A percentile compares a stretch with the other conserved stretches of the same genome.
phyloP scores from a whole-genome alignment of 2,888 invertebrate species.

The Tachina lurida region DNA sequence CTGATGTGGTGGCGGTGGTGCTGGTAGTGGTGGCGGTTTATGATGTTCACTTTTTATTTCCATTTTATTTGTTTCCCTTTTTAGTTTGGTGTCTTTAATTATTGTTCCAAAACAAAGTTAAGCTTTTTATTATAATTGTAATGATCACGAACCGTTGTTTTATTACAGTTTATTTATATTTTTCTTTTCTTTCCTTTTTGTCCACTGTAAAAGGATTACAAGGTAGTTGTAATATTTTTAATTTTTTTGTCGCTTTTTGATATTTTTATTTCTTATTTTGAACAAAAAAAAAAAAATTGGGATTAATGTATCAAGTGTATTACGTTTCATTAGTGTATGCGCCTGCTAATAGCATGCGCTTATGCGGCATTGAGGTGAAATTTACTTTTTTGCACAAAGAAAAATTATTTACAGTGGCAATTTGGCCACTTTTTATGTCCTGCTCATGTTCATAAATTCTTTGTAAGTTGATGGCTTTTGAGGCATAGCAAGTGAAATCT shows the following conservation, averaged over 20 bases:
- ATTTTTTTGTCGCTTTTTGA: too few relatives aligned
- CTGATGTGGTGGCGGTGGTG: background rate
- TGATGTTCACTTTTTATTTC: constrained; percentile 31
- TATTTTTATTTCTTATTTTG: background rate
- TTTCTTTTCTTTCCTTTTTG: background rate
- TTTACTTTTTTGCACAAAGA: constrained; percentile 37
- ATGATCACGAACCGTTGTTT: constrained; percentile 66
- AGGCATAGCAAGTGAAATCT: too few relatives aligned
- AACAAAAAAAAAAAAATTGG: background rate
- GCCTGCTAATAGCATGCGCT: constrained; percentile 28
- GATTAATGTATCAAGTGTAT: constrained; percentile 47
- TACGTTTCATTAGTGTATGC: constrained; percentile 46
- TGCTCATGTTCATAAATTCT: too few relatives aligned
- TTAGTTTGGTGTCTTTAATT: constrained; percentile 57
- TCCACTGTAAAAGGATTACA: constrained; percentile 29
- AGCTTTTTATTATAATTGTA: constrained; percentile 64
- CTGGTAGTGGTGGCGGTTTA: constrained; percentile 41
- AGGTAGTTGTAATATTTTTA: constrained; percentile 24
- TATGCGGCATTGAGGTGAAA: constrained; percentile 10
- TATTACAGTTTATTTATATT: constrained; percentile 15
- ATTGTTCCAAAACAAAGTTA: constrained; percentile 48
- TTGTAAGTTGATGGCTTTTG: too few relatives aligned
- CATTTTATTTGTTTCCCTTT: background rate
- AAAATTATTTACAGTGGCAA: constrained; percentile 37
- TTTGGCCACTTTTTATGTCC: too few relatives aligned